These are phyloP conservation scores for Noctua fimbriata DNA, from an alignment of 2,888 invertebrate genomes.

Conservation along the genomic window DNA sequence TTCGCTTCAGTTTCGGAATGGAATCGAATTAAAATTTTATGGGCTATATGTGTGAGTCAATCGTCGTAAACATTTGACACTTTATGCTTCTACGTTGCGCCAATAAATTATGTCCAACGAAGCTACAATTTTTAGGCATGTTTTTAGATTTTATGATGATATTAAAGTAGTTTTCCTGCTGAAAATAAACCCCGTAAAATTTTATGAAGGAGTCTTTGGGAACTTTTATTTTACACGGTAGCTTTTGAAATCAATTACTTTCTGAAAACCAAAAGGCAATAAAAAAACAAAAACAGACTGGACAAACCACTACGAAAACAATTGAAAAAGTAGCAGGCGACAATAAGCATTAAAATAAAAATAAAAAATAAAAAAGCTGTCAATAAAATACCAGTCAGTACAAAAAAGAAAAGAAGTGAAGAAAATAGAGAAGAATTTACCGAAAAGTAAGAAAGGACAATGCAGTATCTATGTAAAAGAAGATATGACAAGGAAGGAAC, in stretches of 20 bases:
- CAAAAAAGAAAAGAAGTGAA: neutral
- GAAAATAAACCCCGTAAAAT: constrained; percentile 34
- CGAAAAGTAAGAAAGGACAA: neutral
- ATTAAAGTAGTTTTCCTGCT: constrained; percentile 33
- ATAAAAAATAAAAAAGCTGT: too few species aligned
- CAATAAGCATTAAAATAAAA: too few species aligned
- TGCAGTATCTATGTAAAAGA: neutral
- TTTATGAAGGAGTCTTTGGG: neutral
- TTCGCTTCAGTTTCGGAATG: constrained; percentile 39
- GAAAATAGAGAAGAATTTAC: neutral
- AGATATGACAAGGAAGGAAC: neutral
- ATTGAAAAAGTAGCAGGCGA: neutral
- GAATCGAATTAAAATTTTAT: constrained; percentile 55
- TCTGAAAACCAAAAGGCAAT: neutral
- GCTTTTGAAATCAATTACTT: neutral
- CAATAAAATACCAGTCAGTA: too few species aligned
- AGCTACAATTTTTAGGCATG: constrained; percentile 55
- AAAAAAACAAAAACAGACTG: neutral
- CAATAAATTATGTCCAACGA: constrained; percentile 52
- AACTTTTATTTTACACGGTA: neutral
- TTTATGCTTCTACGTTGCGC: constrained; percentile 42
- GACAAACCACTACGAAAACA: neutral
- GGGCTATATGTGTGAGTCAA: constrained; percentile 27
- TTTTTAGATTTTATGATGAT: constrained; percentile 51
- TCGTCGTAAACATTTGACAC: constrained; percentile 56